Conservation (phyloP, 1,140 invertebrate genomes). For the Tetranychus cinnabarinus region DNA sequence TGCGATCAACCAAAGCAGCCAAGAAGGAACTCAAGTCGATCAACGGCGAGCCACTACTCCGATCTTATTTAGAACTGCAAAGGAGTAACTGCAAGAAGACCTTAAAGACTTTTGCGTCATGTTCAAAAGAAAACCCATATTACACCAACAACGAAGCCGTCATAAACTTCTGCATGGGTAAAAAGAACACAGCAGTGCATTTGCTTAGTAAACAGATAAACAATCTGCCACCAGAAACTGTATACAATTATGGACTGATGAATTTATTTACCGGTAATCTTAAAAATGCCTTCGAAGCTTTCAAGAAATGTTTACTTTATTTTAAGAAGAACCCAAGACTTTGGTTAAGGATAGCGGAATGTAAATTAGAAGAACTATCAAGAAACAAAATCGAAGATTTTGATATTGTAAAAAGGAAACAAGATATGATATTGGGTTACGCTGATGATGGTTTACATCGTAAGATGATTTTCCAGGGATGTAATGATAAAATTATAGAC, state of each 20-base stretch:
- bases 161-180: background rate
- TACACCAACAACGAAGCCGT: conserved; percentile 6
- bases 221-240: background rate
- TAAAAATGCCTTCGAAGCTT: conserved; percentile 84
- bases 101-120: no score
- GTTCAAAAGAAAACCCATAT: conserved; percentile 11
- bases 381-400: conserved; percentile 27
- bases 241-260: conserved; percentile 74
- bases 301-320: conserved; percentile 59
- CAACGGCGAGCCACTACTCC: no score
- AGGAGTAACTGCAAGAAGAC: no score
- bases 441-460: conserved; percentile 33
- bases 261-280: conserved; percentile 53
- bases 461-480: conserved; percentile 28
- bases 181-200: conserved; percentile 4
- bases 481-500: background rate
- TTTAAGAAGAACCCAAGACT: conserved; percentile 66
- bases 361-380: conserved; percentile 23
- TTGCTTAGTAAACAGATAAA: background rate
- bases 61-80: no score
- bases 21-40: no score
- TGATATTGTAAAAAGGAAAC: conserved; percentile 32
- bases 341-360: conserved; percentile 79
- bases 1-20: no score
- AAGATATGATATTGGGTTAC: conserved; percentile 35